Conservation (phyloP, 2,888 invertebrate genomes). For the Thera obeliscata region DNA sequence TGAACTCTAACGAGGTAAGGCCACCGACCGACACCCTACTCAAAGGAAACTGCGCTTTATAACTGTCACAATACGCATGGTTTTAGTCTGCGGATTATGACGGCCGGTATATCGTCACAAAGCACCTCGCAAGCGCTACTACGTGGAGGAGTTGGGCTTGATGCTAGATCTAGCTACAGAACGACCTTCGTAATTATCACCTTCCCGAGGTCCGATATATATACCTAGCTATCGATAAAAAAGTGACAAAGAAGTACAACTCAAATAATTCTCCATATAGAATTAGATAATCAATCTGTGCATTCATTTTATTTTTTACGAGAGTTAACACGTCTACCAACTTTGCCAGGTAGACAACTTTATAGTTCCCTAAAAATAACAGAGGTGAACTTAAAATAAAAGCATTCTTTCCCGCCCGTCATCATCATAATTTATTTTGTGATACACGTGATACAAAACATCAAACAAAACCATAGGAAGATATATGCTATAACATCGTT, state of each 20-base stretch:
- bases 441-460: conserved; percentile 1
- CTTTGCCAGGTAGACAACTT: neutral
- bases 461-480: neutral
- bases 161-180: conserved; percentile 78
- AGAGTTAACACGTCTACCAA: neutral
- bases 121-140: conserved; percentile 76
- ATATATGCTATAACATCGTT: conserved; percentile 10
- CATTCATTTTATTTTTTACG: neutral
- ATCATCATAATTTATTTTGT: neutral
- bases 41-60: conserved; percentile 67
- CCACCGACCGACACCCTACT: conserved; percentile 75
- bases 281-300: conserved; percentile 15
- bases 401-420: neutral
- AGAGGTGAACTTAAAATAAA: neutral
- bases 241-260: neutral
- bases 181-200: conserved; percentile 79
- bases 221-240: conserved; percentile 16
- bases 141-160: conserved; percentile 73
- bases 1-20: conserved; percentile 85
- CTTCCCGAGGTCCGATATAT: conserved; percentile 61
- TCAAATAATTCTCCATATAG: neutral
- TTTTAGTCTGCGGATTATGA: conserved; percentile 49
- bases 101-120: conserved; percentile 74
- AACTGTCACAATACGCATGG: conserved; percentile 46
- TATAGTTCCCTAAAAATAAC: neutral